A percentile compares a stretch with the other conserved stretches of the same genome.
Evolutionary conservation across 2,888 invertebrate species (phyloP).

Genomic region (Sisyra terminalis): DNA sequence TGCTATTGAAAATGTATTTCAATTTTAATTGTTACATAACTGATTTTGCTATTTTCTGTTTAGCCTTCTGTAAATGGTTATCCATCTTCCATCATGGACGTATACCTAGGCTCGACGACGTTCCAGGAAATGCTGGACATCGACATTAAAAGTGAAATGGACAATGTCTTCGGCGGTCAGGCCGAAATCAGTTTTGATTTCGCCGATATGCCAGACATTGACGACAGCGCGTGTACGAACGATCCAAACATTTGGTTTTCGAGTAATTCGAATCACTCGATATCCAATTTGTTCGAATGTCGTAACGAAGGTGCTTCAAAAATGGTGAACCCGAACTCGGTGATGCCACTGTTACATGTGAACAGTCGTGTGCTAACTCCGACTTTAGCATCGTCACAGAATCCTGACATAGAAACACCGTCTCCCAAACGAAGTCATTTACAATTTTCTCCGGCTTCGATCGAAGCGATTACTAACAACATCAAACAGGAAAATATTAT

Average conservation of each 20-base stretch:
- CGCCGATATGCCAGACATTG: slow-evolving; percentile 47
- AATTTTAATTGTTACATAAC: too few species aligned
- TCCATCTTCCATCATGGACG: slow-evolving; percentile 32
- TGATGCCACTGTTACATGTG: slow-evolving; percentile 53
- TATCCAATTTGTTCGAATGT: slow-evolving; percentile 49
- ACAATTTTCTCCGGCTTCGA: slow-evolving; percentile 52
- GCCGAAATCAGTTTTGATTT: slow-evolving; percentile 46
- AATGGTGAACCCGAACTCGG: slow-evolving; percentile 82
- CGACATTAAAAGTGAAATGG: slow-evolving; percentile 76
- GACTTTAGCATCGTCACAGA: slow-evolving; percentile 18
- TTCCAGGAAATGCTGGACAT: slow-evolving; percentile 83
- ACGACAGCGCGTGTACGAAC: slow-evolving; percentile 34
- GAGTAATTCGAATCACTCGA: slow-evolving; percentile 34
- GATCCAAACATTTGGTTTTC: slow-evolving; percentile 36
- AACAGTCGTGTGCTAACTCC: slow-evolving; percentile 22
- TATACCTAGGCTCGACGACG: slow-evolving; percentile 34
- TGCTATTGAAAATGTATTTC: too few species aligned
- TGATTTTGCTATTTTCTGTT: slow-evolving; percentile 4
- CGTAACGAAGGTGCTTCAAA: slow-evolving; percentile 56
- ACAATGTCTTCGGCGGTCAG: slow-evolving; percentile 56
- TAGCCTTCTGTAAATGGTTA: slow-evolving; percentile 11
- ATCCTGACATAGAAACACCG: slow-evolving; percentile 38
- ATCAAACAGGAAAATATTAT: slow-evolving; percentile 32
- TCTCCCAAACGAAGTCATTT: slow-evolving; percentile 51
- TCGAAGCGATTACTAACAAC: slow-evolving; percentile 43